These are phyloP conservation scores for Ochotona princeps DNA, from an alignment of 2,113 vertebrate species.

Conservation along the genomic window DNA sequence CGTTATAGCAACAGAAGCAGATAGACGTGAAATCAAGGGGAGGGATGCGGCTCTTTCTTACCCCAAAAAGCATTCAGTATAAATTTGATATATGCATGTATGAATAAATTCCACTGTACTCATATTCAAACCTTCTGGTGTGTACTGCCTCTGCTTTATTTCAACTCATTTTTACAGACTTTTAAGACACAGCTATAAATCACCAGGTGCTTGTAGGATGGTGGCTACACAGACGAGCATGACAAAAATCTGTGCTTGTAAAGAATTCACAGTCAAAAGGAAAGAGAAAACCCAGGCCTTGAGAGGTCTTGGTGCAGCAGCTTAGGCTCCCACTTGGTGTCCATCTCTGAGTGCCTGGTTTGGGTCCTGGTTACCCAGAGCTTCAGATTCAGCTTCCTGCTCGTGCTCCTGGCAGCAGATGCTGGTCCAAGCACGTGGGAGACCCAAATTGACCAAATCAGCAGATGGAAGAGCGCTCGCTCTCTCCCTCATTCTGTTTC, in stretches of 20 bases:
- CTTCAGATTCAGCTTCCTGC: no score
- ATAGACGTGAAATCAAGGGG: background rate
- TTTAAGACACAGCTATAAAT: background rate
- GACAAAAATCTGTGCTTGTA: background rate
- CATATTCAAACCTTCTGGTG: background rate
- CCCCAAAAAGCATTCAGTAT: background rate
- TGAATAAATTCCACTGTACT: background rate
- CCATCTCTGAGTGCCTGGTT: no score
- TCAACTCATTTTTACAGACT: background rate
- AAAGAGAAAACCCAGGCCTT: background rate
- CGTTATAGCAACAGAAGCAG: background rate
- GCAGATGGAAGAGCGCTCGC: no score
- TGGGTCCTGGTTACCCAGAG: no score
- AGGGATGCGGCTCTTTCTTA: background rate
- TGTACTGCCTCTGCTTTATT: background rate
- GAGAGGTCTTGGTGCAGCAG: no score
- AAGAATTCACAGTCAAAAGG: background rate
- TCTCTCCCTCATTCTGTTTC: no score
- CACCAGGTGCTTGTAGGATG: background rate
- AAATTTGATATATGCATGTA: background rate
- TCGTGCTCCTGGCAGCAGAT: no score
- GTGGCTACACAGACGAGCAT: background rate
- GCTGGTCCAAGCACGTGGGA: no score
- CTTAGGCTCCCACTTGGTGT: no score
- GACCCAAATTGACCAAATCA: no score